Evolutionary conservation across 1,140 invertebrate genomes (phyloP), one percentile per base, ranked within the genome.

Genomic region (Ptiloglossa arizonensis): DNA sequence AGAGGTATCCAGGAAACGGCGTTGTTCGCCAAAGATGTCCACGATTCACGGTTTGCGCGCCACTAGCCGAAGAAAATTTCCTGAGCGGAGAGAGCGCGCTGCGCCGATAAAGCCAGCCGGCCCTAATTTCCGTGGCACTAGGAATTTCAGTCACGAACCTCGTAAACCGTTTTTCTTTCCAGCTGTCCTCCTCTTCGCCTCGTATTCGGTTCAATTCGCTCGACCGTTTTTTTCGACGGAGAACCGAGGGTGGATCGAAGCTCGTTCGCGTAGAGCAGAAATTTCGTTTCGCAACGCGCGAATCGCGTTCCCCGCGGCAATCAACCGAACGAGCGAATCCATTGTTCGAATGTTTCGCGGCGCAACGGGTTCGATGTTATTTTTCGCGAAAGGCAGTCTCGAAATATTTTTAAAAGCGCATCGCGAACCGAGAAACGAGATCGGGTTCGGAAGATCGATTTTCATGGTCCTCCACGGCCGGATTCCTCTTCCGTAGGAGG

Each of bases 31-130:
- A 0, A 41, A 41, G 41, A 2, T 32, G 56, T 32, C 52, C 27
- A 1, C 9, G 41, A 8, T 22, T 57, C 54, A n/a, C 38, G 56
- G 27, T 35, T 19, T 19, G 69, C 29, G 0, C 29, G 4, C 11
- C 17, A n/a, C 44, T 17, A 3, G 32, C 44, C 19, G 64, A 72
- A 72, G 38, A 29, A 63, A 72, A 72, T 72, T 64, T 48, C 11
- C 32, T 29, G n/a, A 52, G 22, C 17, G 22, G 6, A 11, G 29
- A n/a, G 57, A 35, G 44, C 27, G 59, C 32, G 52, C 64, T 72
- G 52, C 44, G 44, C 4, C 70, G 59, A 72, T 63, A 27, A 46
- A 3, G 2, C 15, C n/a, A 3, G 2, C 15, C n/a, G 22, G 41
- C 17, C 59, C 44, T 38, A 72, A 50, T 52, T 50, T 41, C 17